phyloP scores from a whole-genome alignment of 2,113 vertebrate genomes.

The Meles meles region DNA sequence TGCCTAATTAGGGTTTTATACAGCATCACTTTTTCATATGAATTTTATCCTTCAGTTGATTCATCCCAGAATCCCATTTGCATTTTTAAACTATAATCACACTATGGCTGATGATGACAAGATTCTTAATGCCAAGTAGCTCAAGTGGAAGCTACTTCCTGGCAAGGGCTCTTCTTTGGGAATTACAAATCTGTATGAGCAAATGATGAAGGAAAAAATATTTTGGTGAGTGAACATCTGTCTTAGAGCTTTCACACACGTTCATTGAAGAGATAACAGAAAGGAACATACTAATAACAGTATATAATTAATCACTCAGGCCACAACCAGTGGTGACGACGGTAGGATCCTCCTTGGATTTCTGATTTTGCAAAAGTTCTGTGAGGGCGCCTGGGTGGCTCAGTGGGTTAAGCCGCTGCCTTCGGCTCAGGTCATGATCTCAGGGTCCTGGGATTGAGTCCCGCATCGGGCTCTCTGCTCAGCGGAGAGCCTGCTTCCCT shows the following conservation, averaged over 20 bases:
- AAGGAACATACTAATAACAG: not conserved
- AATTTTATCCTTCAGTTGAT: slow-evolving; percentile 49
- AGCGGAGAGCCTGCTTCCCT: no score
- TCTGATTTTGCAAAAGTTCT: no score
- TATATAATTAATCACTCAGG: not conserved
- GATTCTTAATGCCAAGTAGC: slow-evolving; percentile 44
- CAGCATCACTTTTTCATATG: slow-evolving; percentile 37
- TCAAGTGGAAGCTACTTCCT: slow-evolving; percentile 43
- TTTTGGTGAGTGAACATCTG: slow-evolving; percentile 45
- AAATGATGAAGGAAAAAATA: slow-evolving; percentile 24
- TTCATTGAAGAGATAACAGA: slow-evolving; percentile 16
- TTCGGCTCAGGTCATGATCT: no score
- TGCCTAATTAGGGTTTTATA: slow-evolving; percentile 42
- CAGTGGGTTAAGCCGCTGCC: no score
- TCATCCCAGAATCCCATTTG: slow-evolving; percentile 48
- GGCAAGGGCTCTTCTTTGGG: slow-evolving; percentile 42
- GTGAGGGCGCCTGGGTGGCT: no score
- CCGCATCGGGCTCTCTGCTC: no score
- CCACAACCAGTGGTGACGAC: not conserved
- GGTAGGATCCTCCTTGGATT: not conserved
- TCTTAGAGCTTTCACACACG: not conserved
- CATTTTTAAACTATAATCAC: slow-evolving; percentile 65
- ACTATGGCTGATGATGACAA: slow-evolving; percentile 39
- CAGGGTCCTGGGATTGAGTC: no score
- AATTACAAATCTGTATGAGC: slow-evolving; percentile 49